These are phyloP conservation scores for Chrosomus eos DNA, from an alignment of 2,797 vertebrate genomes.

Conservation along the genomic window DNA sequence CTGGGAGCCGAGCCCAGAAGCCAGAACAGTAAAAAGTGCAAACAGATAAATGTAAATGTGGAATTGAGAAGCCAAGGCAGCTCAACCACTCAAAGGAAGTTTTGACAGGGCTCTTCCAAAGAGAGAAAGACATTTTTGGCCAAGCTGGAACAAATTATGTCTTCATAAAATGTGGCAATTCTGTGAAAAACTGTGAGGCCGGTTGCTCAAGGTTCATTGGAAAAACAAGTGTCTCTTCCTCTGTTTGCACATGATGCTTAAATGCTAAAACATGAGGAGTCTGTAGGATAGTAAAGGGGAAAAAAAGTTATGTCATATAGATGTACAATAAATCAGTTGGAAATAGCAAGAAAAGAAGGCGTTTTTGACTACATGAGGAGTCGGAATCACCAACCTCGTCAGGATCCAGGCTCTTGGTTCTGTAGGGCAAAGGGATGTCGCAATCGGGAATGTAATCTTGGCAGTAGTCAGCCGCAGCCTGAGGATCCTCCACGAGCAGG, in stretches of 20 bases:
- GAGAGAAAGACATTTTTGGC: slow-evolving; percentile 8
- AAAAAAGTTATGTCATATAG: neutral
- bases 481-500: slow-evolving; percentile 81
- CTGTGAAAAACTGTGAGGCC: neutral
- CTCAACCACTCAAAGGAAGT: slow-evolving; percentile 27
- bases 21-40: slow-evolving; percentile 44
- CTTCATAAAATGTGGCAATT: slow-evolving; percentile 16
- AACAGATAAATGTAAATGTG: slow-evolving; percentile 55
- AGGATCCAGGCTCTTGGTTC: slow-evolving; percentile 62
- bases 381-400: slow-evolving; percentile 70
- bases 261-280: neutral
- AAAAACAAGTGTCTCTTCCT: neutral
- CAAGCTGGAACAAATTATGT: slow-evolving; percentile 31
- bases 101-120: slow-evolving; percentile 5
- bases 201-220: slow-evolving; percentile 15
- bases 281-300: neutral
- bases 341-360: neutral
- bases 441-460: slow-evolving; percentile 84
- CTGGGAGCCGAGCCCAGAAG: slow-evolving; percentile 51
- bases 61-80: slow-evolving; percentile 40
- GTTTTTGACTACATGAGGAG: neutral
- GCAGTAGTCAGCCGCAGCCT: slow-evolving; percentile 84
- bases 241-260: neutral
- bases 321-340: neutral
- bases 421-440: slow-evolving; percentile 72